Percentiles rank a stretch among this genome's conserved stretches.
phyloP scores from a whole-genome alignment of 2,888 invertebrate species.

The Labia minor region DNA sequence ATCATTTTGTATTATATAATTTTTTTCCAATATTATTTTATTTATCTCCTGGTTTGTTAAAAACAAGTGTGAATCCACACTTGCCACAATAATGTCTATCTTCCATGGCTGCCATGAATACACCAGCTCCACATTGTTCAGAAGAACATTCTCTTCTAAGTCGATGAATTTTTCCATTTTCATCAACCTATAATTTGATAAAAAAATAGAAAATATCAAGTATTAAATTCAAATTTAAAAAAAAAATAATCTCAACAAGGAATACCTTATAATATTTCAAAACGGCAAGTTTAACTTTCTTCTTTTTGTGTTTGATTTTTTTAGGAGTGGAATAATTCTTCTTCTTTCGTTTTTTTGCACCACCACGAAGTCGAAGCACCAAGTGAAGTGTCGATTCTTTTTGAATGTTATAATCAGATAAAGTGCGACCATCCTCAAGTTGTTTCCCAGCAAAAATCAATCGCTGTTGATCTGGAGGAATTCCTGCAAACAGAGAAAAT shows the following conservation, averaged over 20 bases:
- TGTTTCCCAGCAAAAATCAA: slow-evolving; percentile 93
- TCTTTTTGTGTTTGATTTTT: slow-evolving; percentile 99
- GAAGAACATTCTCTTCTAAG: slow-evolving; percentile 91
- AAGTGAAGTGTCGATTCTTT: slow-evolving; percentile 86
- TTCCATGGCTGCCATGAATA: slow-evolving; percentile 99
- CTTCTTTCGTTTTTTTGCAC: slow-evolving; percentile 99
- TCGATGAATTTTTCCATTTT: slow-evolving; percentile 96
- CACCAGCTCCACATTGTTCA: slow-evolving; percentile 95
- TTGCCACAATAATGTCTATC: slow-evolving; percentile 99
- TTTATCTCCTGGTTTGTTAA: slow-evolving; percentile 80
- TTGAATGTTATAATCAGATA: slow-evolving; percentile 91
- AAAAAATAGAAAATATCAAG: background rate
- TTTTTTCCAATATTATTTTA: background rate
- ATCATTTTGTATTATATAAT: background rate
- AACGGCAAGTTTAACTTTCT: slow-evolving; percentile 99
- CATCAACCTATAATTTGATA: slow-evolving; percentile 69
- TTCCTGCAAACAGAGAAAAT: slow-evolving; percentile 37
- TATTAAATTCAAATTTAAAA: background rate
- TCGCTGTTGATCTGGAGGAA: slow-evolving; percentile 76
- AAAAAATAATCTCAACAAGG: background rate
- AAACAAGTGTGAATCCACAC: slow-evolving; percentile 93
- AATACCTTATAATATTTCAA: slow-evolving; percentile 95
- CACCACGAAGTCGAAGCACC: slow-evolving; percentile 82
- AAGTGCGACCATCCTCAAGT: slow-evolving; percentile 85
- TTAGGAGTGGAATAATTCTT: slow-evolving; percentile 99